Conservation (phyloP, 2,888 invertebrate species). For the Piscicola geometra region DNA sequence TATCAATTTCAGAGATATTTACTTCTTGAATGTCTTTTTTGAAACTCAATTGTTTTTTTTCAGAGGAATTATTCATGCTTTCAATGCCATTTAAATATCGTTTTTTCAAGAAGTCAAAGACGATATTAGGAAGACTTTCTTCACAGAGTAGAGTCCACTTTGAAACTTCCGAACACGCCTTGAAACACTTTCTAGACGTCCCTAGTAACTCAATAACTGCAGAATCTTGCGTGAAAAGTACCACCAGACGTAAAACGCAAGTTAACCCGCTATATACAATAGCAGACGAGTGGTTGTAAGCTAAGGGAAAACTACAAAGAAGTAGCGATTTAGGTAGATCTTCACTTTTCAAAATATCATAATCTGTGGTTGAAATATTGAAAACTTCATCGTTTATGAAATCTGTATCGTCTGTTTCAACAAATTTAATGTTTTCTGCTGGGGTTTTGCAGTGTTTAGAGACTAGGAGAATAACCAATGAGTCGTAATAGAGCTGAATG, state of each 20-base stretch:
- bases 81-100: background rate
- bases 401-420: background rate
- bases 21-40: background rate
- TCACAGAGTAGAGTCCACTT: constrained; percentile 66
- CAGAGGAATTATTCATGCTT: background rate
- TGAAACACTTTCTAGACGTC: constrained; percentile 39
- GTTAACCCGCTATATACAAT: constrained; percentile 3
- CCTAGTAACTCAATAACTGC: constrained; percentile 32
- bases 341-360: background rate
- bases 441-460: background rate
- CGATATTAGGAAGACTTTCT: constrained; percentile 63
- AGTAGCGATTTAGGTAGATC: background rate
- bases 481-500: background rate
- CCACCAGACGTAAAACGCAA: background rate
- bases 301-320: background rate
- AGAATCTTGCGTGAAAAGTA: background rate
- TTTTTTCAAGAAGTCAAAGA: background rate
- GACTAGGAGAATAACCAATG: background rate
- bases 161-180: constrained; percentile 44
- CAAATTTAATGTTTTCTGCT: background rate
- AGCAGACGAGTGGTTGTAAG: background rate
- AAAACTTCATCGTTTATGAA: background rate
- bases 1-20: background rate
- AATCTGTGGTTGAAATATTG: no score
- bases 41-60: no score